Base-by-base conservation (phyloP, 2,888 invertebrate genomes). In the Pollenia griseotomentosa region DNA sequence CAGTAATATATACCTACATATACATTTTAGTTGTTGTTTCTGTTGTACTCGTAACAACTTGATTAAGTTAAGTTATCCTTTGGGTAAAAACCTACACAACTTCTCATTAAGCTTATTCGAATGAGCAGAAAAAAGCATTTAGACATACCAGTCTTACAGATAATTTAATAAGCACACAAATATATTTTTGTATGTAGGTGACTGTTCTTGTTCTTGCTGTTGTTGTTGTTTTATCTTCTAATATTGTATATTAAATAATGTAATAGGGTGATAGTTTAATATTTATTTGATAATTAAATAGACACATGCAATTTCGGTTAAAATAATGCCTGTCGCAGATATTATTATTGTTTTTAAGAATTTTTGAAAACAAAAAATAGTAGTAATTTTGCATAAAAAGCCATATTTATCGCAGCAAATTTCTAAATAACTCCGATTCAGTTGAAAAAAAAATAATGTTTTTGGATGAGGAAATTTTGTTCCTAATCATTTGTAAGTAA, bases 61-160 rank as follows among this genome's bases (percentile, higher is more conserved):
- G 73, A 83, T 83, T 83, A 83, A 83, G 77, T 83, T 71, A 83
- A 77, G 57, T 71, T 78, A 65, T 83, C 83, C 78, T 78, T 73
- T 66, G 83, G 77, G 83, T 57, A 70, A 48, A 59, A 59, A 75
- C 44, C 46, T 46, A 48, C 59, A 83, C 68, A 83, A 70, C 70
- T 77, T 63, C 75, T 77, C 77, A 70, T 83, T 83, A 71, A 44
- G 55, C 55, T 61, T 10, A 33, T 48, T 16, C 51, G n/a, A 10
- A 61, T 40, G 9, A 14, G 40, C 10, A 40, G 40, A 14, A 16
- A 40, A 59, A 48, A 16, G 5, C 14, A 59, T 1, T 40, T n/a
- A 40, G 16, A 40, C 16, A 40, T 23, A 9, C 11, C 19, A 12
- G 59, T 3, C 59, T 51, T 51, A 14, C 16, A 68, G 9, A 33